Base-by-base conservation (phyloP, 1,140 invertebrate genomes). In the Zaprionus kolodkinae region DNA sequence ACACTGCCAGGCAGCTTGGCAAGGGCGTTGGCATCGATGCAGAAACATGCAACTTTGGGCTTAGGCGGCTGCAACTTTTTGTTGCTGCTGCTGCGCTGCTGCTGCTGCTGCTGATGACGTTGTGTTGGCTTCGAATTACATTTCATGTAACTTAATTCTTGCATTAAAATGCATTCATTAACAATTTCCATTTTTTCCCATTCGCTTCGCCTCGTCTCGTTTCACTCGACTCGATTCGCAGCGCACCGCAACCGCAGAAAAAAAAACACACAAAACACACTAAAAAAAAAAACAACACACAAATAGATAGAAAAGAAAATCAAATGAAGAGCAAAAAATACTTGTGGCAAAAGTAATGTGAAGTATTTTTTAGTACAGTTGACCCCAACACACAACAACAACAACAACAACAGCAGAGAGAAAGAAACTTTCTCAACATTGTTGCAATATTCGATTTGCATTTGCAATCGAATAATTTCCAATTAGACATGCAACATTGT, bases 161-260 rank as follows among this genome's bases (percentile, higher is more conserved):
- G 83, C 83, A 87, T 87, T 87, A 87, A 86, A 87, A 77, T 87
- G 84, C 77, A 87, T 87, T 87, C 83, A 87, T 87, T 87, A 88
- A 87, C 54, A 68, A 85, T 79, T 78, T 38, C 60, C 63, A 64
- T 76, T 64, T 72, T 30, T 30, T 2, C 9, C 17, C 45, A 50
- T 25, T 50, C 56, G 38, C 33, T 68, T 59, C 40, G 54, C 40
- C 45, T 68, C 55, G 9, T 21, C 45, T 17, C 13, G 55, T 36
- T 35, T 35, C 33, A 35, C 33, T 35, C 33, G 33, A 10, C 33
- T 35, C 33, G 30, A 33, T 7, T 35, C 30, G 56, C 40, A 9
- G 30, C 55, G 30, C 55, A 69, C 80, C 71, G 56, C 54, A 70
- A 80, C 83, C 83, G 63, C 79, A 82, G 61, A 62, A 15, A 66